phyloP scores from a whole-genome alignment of 64 coral and sea anemone genomes.

The Platygyra sinensis region DNA sequence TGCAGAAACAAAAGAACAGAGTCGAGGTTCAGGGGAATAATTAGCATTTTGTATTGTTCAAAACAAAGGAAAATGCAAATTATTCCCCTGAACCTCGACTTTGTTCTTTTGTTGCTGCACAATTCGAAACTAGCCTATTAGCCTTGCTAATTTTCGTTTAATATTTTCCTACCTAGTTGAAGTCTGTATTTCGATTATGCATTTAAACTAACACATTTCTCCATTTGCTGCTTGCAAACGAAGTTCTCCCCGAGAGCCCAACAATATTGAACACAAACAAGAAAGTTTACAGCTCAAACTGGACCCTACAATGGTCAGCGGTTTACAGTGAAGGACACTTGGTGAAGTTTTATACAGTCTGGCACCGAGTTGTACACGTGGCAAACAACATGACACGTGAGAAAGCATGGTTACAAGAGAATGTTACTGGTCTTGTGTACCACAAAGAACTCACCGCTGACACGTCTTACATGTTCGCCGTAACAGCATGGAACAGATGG shows the following conservation, averaged over 20 bases:
- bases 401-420: background rate
- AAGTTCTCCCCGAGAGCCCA: slow-evolving; percentile 19
- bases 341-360: slow-evolving; percentile 13
- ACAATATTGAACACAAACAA: slow-evolving; percentile 2
- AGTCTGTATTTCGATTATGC: no score
- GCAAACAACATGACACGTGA: background rate
- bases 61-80: no score
- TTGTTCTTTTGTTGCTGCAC: no score
- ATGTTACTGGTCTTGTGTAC: slow-evolving; percentile 1
- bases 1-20: no score
- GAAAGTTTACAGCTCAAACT: background rate
- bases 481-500: slow-evolving; percentile 27
- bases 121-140: no score
- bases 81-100: no score
- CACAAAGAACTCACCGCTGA: background rate
- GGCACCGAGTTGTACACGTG: background rate
- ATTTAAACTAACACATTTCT: no score
- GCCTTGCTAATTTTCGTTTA: no score
- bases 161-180: no score
- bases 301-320: slow-evolving; percentile 1
- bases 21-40: no score
- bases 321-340: slow-evolving; percentile 1
- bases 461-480: slow-evolving; percentile 4
- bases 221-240: no score
- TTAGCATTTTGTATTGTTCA: no score